Evolutionary conservation across 2,888 invertebrate species (phyloP).

Genomic region (Dasypogon diadema): DNA sequence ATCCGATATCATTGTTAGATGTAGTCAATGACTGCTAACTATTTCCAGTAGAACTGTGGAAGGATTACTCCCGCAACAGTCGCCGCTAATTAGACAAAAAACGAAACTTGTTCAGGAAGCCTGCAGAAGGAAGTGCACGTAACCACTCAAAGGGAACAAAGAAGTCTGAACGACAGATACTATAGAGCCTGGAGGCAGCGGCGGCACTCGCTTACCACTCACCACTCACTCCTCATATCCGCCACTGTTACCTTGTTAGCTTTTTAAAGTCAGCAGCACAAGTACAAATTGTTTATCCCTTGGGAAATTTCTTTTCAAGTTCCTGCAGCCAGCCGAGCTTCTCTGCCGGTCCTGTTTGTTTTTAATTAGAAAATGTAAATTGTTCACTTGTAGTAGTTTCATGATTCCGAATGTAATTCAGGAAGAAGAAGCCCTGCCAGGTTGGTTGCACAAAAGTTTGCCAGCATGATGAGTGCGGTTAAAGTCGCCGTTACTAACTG

Average conservation of each 20-base stretch:
- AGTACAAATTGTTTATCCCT: constrained; percentile 54
- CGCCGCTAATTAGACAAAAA: constrained; percentile 10
- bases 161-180: not conserved
- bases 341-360: constrained; percentile 49
- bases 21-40: constrained; percentile 8
- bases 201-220: not conserved
- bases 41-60: not conserved
- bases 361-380: constrained; percentile 56
- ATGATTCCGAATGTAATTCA: not conserved
- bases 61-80: not conserved
- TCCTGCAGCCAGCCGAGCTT: not conserved
- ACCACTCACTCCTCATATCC: constrained; percentile 51
- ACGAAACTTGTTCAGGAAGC: constrained; percentile 1
- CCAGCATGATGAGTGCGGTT: not conserved
- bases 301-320: constrained; percentile 54
- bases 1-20: not conserved
- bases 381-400: constrained; percentile 39
- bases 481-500: not conserved
- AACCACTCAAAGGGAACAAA: constrained; percentile 6
- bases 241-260: constrained; percentile 53
- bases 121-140: not conserved
- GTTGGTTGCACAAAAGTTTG: not conserved
- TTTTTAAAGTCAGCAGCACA: constrained; percentile 55
- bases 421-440: not conserved
- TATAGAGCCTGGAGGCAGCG: not conserved